Conservation (phyloP, 2,888 invertebrate genomes). For the Cheilosia impressa region DNA sequence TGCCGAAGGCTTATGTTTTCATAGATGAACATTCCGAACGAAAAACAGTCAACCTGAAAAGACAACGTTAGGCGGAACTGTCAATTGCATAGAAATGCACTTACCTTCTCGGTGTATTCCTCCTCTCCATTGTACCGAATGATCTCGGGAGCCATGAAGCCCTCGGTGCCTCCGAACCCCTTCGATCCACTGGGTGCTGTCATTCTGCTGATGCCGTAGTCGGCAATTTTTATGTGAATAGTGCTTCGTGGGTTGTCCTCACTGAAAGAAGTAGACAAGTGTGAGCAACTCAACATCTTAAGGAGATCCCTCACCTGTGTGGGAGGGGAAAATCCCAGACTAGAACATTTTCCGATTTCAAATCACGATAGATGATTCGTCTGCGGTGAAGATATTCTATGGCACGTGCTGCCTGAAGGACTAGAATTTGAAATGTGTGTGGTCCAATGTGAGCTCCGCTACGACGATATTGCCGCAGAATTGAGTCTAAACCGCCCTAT, state of each 20-base stretch:
- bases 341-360: slow-evolving; percentile 97
- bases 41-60: slow-evolving; percentile 96
- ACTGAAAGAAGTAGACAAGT: slow-evolving; percentile 82
- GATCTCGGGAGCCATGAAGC: slow-evolving; percentile 99
- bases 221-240: slow-evolving; percentile 96
- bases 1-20: slow-evolving; percentile 96
- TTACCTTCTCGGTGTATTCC: slow-evolving; percentile 97
- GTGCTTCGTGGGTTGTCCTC: slow-evolving; percentile 87
- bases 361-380: slow-evolving; percentile 92
- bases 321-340: slow-evolving; percentile 98
- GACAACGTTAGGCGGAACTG: neutral
- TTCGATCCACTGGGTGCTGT: slow-evolving; percentile 96
- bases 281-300: neutral
- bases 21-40: slow-evolving; percentile 99
- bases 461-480: slow-evolving; percentile 92
- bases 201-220: slow-evolving; percentile 96
- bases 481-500: slow-evolving; percentile 93
- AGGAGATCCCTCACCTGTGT: slow-evolving; percentile 80
- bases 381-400: slow-evolving; percentile 97
- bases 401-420: slow-evolving; percentile 96
- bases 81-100: neutral
- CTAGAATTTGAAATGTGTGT: slow-evolving; percentile 92
- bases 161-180: slow-evolving; percentile 99
- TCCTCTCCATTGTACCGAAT: slow-evolving; percentile 99
- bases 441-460: slow-evolving; percentile 93